Evolutionary conservation across 2,113 vertebrate genomes (phyloP), one percentile per base, ranked within the genome.

Genomic region (Hippoglossus stenolepis): DNA sequence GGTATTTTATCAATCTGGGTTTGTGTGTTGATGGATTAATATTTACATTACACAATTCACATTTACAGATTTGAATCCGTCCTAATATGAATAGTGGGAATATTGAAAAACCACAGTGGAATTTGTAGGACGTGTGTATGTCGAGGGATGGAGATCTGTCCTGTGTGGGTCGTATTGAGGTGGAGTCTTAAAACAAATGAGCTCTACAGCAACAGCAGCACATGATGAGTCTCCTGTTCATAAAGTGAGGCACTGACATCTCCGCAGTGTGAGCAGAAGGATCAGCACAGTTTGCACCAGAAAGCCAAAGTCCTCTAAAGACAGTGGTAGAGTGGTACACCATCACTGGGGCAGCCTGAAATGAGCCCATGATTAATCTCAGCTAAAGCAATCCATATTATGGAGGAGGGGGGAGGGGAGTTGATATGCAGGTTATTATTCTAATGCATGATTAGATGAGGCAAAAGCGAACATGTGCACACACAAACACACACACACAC

Each of bases 251-350:
- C 51, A 70, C 86, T 83, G 82, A 86, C 83, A 86, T 85, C 84
- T 84, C 77, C 80, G 85, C 79, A 82, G 5, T 68, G 74, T 82
- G 80, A 14, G 65, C 77, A 54, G 61, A 73, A 65, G 75, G 80
- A 85, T 5, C 67, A 80, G 77, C 78, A 26, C 51, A 82, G 83
- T 60, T 21, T 80, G 87, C 85, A 75, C 72, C 83, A 80, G 67
- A 85, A 83, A 58, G 62, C 53, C 69, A 71, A 87, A 87, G 85
- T 87, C 89, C 89, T 89, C 82, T 80, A 86, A 73, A 80, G 62
- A 85, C 77, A 87, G 31, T 31, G 31, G 31, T 31, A 31, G 31
- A 31, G 31, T 59, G 81, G 40, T 66, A 70, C 73, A 49, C 85
- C 47, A 56, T 70, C 56, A 45, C 56, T 65, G 24, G 24, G 10